phyloP scores from a whole-genome alignment of 2,888 invertebrate genomes.

The Schizotus pectinicornis region DNA sequence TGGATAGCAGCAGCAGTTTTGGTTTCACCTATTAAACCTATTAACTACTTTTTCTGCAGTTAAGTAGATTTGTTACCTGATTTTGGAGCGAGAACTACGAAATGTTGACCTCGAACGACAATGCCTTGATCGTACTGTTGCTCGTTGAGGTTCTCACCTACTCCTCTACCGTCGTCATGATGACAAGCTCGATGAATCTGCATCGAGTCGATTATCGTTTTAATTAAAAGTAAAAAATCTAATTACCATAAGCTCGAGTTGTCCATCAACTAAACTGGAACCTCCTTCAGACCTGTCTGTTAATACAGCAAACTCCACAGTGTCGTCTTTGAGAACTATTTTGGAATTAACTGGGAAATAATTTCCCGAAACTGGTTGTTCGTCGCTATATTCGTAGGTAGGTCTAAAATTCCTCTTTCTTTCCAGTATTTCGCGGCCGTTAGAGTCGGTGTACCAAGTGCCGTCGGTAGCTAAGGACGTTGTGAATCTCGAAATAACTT shows the following conservation, averaged over 20 bases:
- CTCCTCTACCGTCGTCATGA: constrained; percentile 89
- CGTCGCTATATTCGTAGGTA: constrained; percentile 61
- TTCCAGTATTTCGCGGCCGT: constrained; percentile 83
- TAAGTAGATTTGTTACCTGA: constrained; percentile 5
- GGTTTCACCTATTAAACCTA: constrained; percentile 28
- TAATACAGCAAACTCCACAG: constrained; percentile 62
- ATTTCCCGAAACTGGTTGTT: constrained; percentile 69
- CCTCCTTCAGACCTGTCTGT: constrained; percentile 69
- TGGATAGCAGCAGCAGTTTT: constrained; percentile 51
- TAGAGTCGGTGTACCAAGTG: constrained; percentile 88
- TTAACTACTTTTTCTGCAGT: background rate
- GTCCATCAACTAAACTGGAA: constrained; percentile 61
- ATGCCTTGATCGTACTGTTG: constrained; percentile 69
- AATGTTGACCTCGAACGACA: constrained; percentile 66
- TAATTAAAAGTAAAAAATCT: background rate
- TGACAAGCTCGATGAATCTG: constrained; percentile 81
- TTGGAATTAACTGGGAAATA: constrained; percentile 76
- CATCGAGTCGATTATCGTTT: background rate
- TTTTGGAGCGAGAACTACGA: constrained; percentile 25
- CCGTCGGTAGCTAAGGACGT: constrained; percentile 64
- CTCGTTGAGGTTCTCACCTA: constrained; percentile 89
- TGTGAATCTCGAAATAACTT: constrained; percentile 71
- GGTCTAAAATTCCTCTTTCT: constrained; percentile 70
- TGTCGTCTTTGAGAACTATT: constrained; percentile 61
- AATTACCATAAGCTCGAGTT: constrained; percentile 16